Percentiles rank a stretch among this genome's conserved stretches.
These are phyloP conservation scores for Propithecus deckenii DNA, from an alignment of 2,797 vertebrate species.

Conservation along the genomic window DNA sequence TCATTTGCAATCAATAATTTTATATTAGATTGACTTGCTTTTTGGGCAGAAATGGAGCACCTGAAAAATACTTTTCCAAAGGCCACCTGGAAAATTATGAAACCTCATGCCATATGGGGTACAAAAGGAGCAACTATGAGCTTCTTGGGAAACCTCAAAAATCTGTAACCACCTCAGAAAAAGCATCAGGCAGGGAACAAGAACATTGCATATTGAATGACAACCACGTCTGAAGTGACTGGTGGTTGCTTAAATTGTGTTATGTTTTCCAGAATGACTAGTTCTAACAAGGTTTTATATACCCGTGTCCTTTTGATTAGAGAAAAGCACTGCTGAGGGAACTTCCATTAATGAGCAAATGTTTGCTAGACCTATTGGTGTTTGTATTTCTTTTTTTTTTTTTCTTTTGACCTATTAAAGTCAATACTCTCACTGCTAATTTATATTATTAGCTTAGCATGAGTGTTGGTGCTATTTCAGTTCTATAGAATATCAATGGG, in stretches of 20 bases:
- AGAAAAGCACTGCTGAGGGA: background rate
- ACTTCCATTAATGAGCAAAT: background rate
- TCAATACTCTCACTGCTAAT: background rate
- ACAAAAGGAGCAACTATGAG: background rate
- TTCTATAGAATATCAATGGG: background rate
- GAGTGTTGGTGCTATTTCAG: background rate
- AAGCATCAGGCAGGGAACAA: accelerated
- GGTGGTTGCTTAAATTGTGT: background rate
- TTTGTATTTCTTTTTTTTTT: background rate
- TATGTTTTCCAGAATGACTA: background rate
- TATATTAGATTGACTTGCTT: background rate
- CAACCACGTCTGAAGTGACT: background rate
- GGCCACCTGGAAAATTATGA: background rate
- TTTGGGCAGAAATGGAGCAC: background rate
- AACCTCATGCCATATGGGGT: accelerated
- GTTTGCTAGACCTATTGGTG: background rate
- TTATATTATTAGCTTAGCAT: background rate
- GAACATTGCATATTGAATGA: background rate
- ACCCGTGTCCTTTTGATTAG: background rate
- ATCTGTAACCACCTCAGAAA: background rate
- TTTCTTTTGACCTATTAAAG: background rate
- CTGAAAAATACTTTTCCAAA: background rate
- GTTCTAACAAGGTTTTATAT: background rate
- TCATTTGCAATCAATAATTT: background rate
- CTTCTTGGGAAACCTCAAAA: background rate